These are phyloP conservation scores for Rousettus leschenaultii DNA, from an alignment of 2,113 vertebrate genomes.

Conservation along the genomic window DNA sequence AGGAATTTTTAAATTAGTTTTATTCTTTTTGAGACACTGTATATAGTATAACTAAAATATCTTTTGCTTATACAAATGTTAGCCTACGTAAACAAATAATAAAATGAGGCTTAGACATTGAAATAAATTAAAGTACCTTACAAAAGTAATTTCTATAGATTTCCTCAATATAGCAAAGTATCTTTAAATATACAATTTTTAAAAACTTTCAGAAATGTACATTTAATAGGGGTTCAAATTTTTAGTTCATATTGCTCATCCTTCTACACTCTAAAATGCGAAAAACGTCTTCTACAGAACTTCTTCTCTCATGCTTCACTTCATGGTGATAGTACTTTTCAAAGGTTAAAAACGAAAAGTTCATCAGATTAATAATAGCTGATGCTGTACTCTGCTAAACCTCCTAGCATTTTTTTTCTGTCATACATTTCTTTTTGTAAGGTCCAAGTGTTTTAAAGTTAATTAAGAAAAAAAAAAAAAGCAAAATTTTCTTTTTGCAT, in stretches of 20 bases:
- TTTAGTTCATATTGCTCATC: background rate
- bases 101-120: background rate
- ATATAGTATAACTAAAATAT: background rate
- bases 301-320: background rate
- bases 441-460: background rate
- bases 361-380: conserved; percentile 25
- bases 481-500: background rate
- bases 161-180: background rate
- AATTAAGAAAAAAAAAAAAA: background rate
- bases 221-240: background rate
- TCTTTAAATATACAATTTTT: background rate
- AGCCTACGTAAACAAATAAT: background rate
- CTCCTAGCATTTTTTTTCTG: background rate
- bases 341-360: conserved; percentile 13
- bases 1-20: background rate
- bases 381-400: background rate
- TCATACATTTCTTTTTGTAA: background rate
- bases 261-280: background rate
- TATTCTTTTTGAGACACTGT: background rate
- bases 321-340: background rate
- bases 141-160: background rate
- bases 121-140: background rate
- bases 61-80: background rate
- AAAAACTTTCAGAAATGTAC: background rate
- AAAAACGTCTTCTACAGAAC: background rate